Evolutionary conservation across 2,797 vertebrate species (phyloP).

Genomic region (Phyllotis vaccarum): DNA sequence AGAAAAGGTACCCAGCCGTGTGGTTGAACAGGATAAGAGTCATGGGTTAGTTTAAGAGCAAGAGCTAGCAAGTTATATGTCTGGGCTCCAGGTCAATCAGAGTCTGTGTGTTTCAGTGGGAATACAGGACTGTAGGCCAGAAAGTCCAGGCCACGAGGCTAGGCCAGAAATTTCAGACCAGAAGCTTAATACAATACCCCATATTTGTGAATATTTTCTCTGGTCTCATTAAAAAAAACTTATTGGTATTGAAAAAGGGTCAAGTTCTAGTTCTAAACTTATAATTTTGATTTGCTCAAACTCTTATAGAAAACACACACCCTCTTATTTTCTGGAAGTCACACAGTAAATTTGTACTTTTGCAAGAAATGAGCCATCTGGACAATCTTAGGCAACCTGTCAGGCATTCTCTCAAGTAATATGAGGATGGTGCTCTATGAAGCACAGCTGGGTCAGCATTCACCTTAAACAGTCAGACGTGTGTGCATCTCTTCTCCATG

Average conservation of each 20-base stretch:
- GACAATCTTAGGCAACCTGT: not conserved
- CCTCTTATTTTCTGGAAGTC: constrained; percentile 8
- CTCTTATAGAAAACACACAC: not conserved
- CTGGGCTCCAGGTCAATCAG: too few relatives aligned
- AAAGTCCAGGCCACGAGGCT: too few relatives aligned
- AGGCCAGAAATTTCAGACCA: too few relatives aligned
- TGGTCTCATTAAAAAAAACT: not conserved
- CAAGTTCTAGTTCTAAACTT: not conserved
- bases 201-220: not conserved
- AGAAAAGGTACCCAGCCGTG: too few relatives aligned
- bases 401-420: not conserved
- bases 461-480: not conserved
- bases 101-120: too few relatives aligned
- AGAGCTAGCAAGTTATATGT: too few relatives aligned
- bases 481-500: not conserved
- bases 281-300: not conserved
- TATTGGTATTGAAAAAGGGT: not conserved
- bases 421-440: not conserved
- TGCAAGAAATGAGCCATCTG: not conserved
- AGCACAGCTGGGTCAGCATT: not conserved
- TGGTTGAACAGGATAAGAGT: too few relatives aligned
- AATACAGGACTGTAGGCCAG: too few relatives aligned
- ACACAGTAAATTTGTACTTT: not conserved
- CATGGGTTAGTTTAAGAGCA: too few relatives aligned
- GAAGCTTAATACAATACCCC: too few relatives aligned